Conservation (phyloP, 1,140 invertebrate species). For the Pemphigus obesinymphae region DNA sequence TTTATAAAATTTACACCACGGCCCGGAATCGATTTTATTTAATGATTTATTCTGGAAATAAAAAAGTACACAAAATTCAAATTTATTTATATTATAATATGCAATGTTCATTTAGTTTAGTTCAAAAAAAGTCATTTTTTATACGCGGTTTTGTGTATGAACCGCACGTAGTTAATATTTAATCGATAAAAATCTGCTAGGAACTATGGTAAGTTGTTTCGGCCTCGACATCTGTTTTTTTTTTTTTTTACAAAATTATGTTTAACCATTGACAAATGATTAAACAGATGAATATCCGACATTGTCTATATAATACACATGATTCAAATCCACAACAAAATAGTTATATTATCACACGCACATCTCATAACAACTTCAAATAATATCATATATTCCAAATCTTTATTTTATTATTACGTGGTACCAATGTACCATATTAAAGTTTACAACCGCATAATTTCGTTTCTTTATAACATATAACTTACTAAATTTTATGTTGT, state of each 20-base stretch:
- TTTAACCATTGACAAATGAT: neutral
- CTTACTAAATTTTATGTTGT: neutral
- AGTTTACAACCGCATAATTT: neutral
- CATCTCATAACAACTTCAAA: neutral
- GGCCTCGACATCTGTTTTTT: neutral
- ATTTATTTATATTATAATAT: no score
- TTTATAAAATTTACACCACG: neutral
- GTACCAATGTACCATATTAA: no score
- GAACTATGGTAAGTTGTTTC: neutral
- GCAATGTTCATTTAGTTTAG: no score
- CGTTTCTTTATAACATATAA: neutral
- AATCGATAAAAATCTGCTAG: conserved; percentile 3
- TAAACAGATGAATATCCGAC: neutral
- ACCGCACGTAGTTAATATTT: neutral
- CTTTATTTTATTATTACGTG: neutral
- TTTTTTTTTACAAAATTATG: neutral
- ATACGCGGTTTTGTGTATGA: no score
- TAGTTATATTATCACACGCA: neutral
- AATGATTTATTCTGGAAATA: no score
- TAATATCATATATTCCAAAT: neutral
- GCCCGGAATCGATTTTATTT: no score
- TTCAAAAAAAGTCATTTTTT: no score
- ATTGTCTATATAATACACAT: neutral
- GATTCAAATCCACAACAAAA: neutral
- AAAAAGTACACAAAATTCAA: no score